Percentiles rank a stretch among this genome's conserved stretches.
Conservation (phyloP, 2,113 vertebrate genomes). For the Ceyx melanurus region DNA sequence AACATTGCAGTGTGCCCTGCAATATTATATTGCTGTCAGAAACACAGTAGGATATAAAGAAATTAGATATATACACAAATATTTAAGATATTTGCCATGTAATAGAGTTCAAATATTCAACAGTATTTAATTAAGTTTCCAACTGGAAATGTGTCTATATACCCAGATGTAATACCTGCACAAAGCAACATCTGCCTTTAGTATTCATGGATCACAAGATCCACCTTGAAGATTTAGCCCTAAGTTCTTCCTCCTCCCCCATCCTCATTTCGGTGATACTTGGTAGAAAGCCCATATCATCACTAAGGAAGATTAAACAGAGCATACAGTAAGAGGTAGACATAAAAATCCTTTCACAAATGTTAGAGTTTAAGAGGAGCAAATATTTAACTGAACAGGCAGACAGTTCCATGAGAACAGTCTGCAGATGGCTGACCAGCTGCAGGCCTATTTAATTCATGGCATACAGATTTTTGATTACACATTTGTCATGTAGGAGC, state of each 20-base stretch:
- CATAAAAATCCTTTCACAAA: background rate
- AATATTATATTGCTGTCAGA: background rate
- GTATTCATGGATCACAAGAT: background rate
- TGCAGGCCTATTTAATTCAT: conserved; percentile 7
- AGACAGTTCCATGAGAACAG: background rate
- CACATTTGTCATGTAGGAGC: background rate
- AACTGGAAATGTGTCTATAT: background rate
- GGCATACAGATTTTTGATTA: background rate
- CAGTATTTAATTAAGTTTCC: background rate
- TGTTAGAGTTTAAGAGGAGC: background rate
- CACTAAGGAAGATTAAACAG: background rate
- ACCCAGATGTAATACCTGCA: background rate
- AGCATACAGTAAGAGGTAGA: background rate
- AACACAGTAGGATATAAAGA: background rate
- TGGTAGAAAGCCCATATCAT: background rate
- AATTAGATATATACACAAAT: background rate
- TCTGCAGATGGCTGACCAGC: background rate
- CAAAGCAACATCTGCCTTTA: background rate
- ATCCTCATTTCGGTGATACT: background rate
- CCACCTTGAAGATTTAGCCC: background rate
- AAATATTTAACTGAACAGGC: background rate
- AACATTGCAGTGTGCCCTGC: background rate
- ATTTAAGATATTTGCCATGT: background rate
- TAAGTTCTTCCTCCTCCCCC: background rate
- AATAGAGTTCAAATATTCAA: background rate